Evolutionary conservation across 1,140 invertebrate species (phyloP), one percentile per base, ranked within the genome.

Genomic region (Calliphora vicina): DNA sequence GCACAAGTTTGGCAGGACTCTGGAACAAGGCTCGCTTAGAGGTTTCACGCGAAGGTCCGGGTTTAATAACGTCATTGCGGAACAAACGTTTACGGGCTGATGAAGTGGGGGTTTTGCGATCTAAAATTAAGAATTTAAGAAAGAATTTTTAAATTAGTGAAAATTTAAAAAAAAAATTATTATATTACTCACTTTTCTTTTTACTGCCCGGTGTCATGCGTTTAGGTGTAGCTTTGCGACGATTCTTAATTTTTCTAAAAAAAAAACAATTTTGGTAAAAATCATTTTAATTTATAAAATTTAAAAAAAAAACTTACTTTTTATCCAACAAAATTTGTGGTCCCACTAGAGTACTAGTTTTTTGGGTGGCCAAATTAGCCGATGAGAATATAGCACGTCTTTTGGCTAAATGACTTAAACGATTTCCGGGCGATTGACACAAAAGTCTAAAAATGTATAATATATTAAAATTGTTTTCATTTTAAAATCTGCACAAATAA

Each of bases 381-480:
- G 92, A 94, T 13, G 93, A 94, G 86, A 94, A 94, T 45, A 93
- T 93, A 84, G 92, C 92, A 82, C 93, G 90, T 43, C 94, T 89
- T 85, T 91, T 92, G 2, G 94, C 93, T 80, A 94, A 91, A 86
- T 94, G 93, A 87, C 92, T 94, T 10, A 94, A 89, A 81, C 94
- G 91, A 85, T 93, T 93, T 0, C 93, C 93, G 1, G 94, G 94
- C 78, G 93, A 94, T 87, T 93, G 93, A 10, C 91, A 91, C 10
- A 91, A 90, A 84, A 89, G 91, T 83, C 91, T 91, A 82, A 88
- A 42, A 10, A 45, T 76, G 1, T 20, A 82, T 72, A 0, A 17
- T 12, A 23, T 57, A 27, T 71, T 50, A 78, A 71, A 26, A 35
- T 35, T 57, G 35, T 23, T 67, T 67, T 23, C n/a, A 13, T 27